Conservation (phyloP, 53 echinoderm and acorn worm species). For the Stichopus horrens region DNA sequence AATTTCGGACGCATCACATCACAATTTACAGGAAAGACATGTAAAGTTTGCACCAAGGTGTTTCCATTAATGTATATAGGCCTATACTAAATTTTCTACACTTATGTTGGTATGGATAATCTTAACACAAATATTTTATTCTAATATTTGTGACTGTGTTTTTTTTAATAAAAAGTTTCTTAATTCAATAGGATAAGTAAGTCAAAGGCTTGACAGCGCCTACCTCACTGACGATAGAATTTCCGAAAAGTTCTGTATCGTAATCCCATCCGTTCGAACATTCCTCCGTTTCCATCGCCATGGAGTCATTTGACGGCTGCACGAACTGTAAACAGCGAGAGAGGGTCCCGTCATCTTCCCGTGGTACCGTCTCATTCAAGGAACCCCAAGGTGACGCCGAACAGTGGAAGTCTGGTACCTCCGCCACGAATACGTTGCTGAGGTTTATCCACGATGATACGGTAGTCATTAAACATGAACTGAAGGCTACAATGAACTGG, state of each 20-base stretch:
- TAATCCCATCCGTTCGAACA: slow-evolving; percentile 33
- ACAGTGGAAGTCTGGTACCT: slow-evolving; percentile 7
- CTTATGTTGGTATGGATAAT: no score
- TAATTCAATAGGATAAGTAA: no score
- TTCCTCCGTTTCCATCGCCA: background rate
- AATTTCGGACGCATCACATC: no score
- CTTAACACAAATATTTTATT: no score
- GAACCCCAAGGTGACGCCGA: background rate
- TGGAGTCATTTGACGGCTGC: background rate
- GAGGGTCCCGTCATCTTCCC: background rate
- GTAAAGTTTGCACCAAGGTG: no score
- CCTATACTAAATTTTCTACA: no score
- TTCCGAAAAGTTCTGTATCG: slow-evolving; percentile 4
- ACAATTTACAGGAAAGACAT: no score
- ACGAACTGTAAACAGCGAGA: slow-evolving; percentile 4
- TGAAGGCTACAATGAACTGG: slow-evolving; percentile 8
- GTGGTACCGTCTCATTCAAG: background rate
- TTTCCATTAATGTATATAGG: no score
- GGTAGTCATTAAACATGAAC: background rate
- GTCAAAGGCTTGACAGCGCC: no score
- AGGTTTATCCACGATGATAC: slow-evolving; percentile 22
- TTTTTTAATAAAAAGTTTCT: no score
- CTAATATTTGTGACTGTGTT: no score
- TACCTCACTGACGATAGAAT: slow-evolving; percentile 22
- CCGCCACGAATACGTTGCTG: slow-evolving; percentile 23